Base-by-base conservation (phyloP, 2,797 vertebrate genomes). In the Pitangus sulphuratus region DNA sequence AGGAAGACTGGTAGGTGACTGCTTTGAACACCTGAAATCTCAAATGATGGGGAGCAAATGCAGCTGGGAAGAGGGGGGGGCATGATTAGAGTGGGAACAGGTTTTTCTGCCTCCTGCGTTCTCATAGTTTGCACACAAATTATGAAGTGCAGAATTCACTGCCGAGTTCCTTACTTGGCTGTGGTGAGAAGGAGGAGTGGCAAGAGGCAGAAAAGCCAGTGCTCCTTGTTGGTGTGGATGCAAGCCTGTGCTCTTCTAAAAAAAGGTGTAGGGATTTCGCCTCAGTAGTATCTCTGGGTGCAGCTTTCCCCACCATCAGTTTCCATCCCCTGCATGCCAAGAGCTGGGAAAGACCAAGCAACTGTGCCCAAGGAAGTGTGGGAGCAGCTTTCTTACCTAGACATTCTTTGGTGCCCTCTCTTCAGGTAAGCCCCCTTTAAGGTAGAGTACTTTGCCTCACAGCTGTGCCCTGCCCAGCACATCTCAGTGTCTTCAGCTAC, bases 61-160 rank as follows among this genome's bases (percentile, higher is more conserved):
- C 70, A 76, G 76, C 54, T 69, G 61, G 50, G 39, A 39, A 39
- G 39, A 30, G 40, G 4, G 13, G 14, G 18, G 18, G 24, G 5
- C 22, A 53, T 5, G 22, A 42, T 45, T 37, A 35, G 44, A 79
- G 44, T 1, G 16, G 74, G 80, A 94, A 96, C 94, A 95, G 91
- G 94, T 95, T 96, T 96, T 96, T 97, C 96, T 94, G 40, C 90
- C 81, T 96, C 42, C 30, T 53, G 33, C 51, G 66, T 92, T 92
- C 83, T 80, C 35, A 5, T 8, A 12, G 37, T 83, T 95, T 47
- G 68, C 84, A 75, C 69, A 70, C 56, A 54, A 86, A 82, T 93
- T 78, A 84, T 17, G 40, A 91, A 87, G 87, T 48, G 35, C 33
- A 33, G 76, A 66, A 72, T 66, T 92, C 17, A 2, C 20, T 60